phyloP scores from a whole-genome alignment of 2,888 invertebrate genomes.

The Ganaspis brasiliensis region DNA sequence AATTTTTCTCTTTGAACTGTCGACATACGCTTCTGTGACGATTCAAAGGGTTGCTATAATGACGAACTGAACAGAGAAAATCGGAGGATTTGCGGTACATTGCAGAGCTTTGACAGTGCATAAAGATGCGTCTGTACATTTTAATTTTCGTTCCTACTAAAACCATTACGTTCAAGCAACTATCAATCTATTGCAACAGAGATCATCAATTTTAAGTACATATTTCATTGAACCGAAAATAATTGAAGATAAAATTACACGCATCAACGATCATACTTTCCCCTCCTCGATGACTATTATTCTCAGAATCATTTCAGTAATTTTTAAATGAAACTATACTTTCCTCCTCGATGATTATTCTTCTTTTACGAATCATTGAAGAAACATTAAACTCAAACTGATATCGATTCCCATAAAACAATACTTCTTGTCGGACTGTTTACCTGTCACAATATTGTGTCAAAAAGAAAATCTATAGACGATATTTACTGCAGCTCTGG shows the following conservation, averaged over 20 bases:
- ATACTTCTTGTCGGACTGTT: background rate
- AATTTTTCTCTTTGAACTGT: constrained; percentile 36
- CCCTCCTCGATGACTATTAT: background rate
- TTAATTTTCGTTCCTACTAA: constrained; percentile 25
- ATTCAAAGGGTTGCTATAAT: constrained; percentile 30
- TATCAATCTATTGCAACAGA: background rate
- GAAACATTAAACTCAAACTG: no score
- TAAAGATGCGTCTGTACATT: constrained; percentile 30
- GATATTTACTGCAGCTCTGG: background rate
- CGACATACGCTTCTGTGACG: background rate
- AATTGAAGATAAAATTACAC: background rate
- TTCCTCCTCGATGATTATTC: no score
- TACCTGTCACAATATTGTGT: background rate
- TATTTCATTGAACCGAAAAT: background rate
- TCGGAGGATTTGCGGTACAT: constrained; percentile 25
- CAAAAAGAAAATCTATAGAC: background rate
- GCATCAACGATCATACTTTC: background rate
- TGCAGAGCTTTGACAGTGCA: constrained; percentile 35
- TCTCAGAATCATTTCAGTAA: no score
- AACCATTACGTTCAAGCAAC: constrained; percentile 20
- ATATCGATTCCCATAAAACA: no score
- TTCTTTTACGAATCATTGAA: no score
- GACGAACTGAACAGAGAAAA: constrained; percentile 25
- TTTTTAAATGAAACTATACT: no score
- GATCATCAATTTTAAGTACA: constrained; percentile 18